Base-by-base conservation (phyloP, 1,140 invertebrate genomes). In the Drosophila mojavensis region DNA sequence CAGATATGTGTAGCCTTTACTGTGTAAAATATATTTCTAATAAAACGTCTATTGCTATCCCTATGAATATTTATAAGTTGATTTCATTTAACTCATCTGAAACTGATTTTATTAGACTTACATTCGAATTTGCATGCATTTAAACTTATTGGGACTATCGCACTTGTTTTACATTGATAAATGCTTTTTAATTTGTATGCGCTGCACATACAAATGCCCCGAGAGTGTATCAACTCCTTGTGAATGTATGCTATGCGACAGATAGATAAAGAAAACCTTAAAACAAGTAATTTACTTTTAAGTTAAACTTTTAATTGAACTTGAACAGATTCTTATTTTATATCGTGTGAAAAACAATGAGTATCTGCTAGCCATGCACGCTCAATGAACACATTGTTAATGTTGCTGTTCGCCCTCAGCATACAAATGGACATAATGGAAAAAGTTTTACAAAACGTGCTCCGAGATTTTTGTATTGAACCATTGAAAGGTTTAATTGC, bases 391-490 rank as follows among this genome's bases (percentile, higher is more conserved):
- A 26, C 11, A 13, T n/a, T 51, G 36, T 61, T 45, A 54, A 68
- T 53, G 61, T 11, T 33, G 28, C 36, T 61, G 47, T 68, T 39
- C 17, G 5, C 48, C 48, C 13, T 17, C 24, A 53, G 54, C 36
- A 50, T 5, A 59, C 47, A 67, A 59, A 61, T 17, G 15, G 24
- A 17, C 17, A 59, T 66, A 67, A 72, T 66, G 47, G 48, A 72
- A 67, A 72, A 72, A 72, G 63, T 72, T 72, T 51, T n/a, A 36
- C 20, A 53, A 28, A 48, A 48, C 17, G 17, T 28, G 5, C 20
- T 48, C 4, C 13, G 11, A 15, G 5, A 5, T 47, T 36, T 39
- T 36, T 26, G 10, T 30, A 48, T 58, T 48, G 41, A 66, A 11
- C 11, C 33, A 30, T 28, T 59, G 65, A 7, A 59, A 48, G 13